Conservation (phyloP, 2,888 invertebrate species). For the Himalopsyche tibetana region DNA sequence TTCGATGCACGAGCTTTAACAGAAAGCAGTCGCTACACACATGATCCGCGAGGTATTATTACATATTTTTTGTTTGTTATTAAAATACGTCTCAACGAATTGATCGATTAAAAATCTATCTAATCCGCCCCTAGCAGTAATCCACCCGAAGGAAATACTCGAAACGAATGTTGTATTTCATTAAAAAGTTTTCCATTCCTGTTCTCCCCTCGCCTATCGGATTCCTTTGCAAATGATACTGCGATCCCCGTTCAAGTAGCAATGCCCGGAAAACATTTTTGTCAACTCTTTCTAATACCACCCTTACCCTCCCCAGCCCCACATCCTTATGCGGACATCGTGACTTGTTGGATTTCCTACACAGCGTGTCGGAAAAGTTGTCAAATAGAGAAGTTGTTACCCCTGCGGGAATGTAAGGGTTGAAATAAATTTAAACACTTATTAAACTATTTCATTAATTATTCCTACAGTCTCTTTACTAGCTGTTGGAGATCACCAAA, state of each 20-base stretch:
- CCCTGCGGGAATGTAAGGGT: background rate
- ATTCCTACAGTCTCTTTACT: no score
- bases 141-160: background rate
- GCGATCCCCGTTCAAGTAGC: background rate
- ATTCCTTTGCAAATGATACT: slow-evolving; percentile 22
- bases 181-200: slow-evolving; percentile 18
- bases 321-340: slow-evolving; percentile 6
- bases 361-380: background rate
- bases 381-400: background rate
- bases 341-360: slow-evolving; percentile 21
- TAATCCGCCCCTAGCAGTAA: background rate
- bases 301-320: background rate
- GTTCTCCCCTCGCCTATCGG: slow-evolving; percentile 1
- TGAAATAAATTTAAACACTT: no score
- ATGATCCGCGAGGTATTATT: no score
- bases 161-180: slow-evolving; percentile 34
- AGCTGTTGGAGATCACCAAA: no score
- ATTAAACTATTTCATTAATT: no score
- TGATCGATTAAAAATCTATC: background rate
- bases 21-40: no score
- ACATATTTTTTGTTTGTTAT: no score
- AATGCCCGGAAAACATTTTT: slow-evolving; percentile 34
- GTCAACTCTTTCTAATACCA: slow-evolving; percentile 17
- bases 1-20: no score
- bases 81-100: no score